A percentile compares a stretch with the other conserved stretches of the same genome.
Evolutionary conservation across 2,797 vertebrate genomes (phyloP).

Genomic region (Oophaga sylvatica): DNA sequence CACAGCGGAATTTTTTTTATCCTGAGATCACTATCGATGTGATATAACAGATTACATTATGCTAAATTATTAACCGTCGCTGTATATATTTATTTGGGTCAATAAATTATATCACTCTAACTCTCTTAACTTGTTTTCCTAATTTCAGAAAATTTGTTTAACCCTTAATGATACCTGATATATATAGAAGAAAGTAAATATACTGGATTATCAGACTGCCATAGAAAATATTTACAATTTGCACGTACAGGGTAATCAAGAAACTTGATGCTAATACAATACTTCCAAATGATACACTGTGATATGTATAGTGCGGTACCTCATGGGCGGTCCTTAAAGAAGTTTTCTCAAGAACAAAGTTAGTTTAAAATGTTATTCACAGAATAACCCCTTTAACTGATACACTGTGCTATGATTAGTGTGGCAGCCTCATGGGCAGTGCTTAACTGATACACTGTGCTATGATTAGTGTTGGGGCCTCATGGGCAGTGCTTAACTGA

Average conservation of each 20-base stretch:
- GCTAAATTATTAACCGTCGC: background rate
- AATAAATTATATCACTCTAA: background rate
- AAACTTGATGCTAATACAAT: no score
- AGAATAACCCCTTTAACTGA: no score
- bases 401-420: no score
- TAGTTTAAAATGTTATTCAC: no score
- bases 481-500: background rate
- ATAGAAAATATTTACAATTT: no score
- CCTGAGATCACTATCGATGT: conserved; percentile 5
- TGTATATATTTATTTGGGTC: background rate
- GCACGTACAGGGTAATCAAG: no score
- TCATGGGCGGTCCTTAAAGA: background rate
- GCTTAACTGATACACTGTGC: background rate
- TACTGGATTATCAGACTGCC: background rate
- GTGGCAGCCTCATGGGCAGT: no score
- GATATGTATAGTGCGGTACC: background rate
- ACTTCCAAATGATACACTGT: background rate
- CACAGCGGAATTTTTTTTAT: background rate
- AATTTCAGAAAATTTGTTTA: no score
- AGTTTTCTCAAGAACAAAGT: no score
- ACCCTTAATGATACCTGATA: no score
- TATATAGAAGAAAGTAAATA: background rate
- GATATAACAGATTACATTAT: background rate
- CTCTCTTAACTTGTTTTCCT: background rate
- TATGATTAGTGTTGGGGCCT: background rate